These are phyloP conservation scores for Sarcophaga variegata DNA, from an alignment of 2,888 invertebrate genomes.

Conservation along the genomic window DNA sequence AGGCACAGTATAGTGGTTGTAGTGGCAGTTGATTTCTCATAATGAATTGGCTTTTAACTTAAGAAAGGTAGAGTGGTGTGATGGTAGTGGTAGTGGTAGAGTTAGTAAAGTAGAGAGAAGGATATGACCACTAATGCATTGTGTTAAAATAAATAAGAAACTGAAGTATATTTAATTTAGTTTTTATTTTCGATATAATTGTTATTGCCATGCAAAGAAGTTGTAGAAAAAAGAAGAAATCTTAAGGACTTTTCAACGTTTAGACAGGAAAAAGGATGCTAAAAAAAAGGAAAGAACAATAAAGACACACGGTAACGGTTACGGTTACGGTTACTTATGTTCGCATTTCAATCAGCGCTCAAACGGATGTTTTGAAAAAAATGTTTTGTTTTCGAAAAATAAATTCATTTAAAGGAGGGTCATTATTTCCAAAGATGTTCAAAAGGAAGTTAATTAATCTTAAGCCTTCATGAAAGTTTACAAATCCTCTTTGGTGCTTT, in stretches of 20 bases:
- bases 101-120: conserved; percentile 38
- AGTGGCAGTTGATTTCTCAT: conserved; percentile 49
- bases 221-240: not conserved
- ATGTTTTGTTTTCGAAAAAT: not conserved
- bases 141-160: conserved; percentile 57
- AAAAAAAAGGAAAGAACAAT: not conserved
- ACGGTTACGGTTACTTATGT: conserved; percentile 23
- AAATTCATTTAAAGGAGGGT: not conserved
- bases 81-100: not conserved
- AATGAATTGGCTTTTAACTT: conserved; percentile 68
- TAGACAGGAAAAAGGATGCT: not conserved
- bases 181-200: not conserved
- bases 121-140: conserved; percentile 68
- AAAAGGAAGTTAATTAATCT: not conserved
- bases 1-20: not conserved
- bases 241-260: not conserved
- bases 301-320: not conserved
- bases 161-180: conserved; percentile 47
- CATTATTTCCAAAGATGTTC: not conserved
- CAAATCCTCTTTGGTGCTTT: too few relatives aligned
- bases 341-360: conserved; percentile 11
- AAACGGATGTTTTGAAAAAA: not conserved
- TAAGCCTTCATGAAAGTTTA: conserved; percentile 3
- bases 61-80: not conserved
- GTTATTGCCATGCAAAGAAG: conserved; percentile 19